Evolutionary conservation across 1,140 invertebrate species (phyloP).

Genomic region (Ceratitis capitata): DNA sequence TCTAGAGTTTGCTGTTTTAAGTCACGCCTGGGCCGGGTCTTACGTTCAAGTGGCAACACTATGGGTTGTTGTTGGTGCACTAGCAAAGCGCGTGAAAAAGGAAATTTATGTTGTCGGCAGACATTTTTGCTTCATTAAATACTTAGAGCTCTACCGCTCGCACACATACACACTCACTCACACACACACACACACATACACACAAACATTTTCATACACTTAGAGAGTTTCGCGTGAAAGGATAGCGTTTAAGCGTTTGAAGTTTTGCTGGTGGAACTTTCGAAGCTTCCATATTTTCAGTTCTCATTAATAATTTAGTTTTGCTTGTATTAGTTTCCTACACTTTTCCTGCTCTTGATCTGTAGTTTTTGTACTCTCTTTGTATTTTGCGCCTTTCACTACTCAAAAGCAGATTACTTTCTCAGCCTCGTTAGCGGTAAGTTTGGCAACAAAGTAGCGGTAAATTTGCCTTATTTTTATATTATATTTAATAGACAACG

Average conservation of each 20-base stretch:
- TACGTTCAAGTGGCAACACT: not conserved
- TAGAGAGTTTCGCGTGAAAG: not conserved
- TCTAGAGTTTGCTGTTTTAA: not conserved
- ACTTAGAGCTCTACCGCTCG: not conserved
- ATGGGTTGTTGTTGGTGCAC: not conserved
- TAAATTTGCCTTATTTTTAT: no score
- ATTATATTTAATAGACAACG: no score
- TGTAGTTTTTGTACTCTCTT: no score
- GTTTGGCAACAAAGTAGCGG: no score
- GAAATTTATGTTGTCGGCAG: conserved; percentile 30
- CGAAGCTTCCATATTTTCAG: not conserved
- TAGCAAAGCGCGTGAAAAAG: not conserved
- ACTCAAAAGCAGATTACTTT: no score
- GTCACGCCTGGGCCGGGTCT: not conserved
- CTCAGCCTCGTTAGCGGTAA: no score
- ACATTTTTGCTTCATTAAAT: conserved; percentile 25
- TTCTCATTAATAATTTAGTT: no score
- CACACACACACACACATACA: no score
- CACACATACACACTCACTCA: not conserved
- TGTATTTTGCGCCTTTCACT: no score
- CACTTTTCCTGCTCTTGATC: no score
- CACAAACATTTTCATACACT: no score
- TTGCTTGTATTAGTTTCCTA: not conserved
- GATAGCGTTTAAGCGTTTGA: not conserved
- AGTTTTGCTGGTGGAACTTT: not conserved